Conservation (phyloP, 2,797 vertebrate species). For the Takifugu ocellatus region DNA sequence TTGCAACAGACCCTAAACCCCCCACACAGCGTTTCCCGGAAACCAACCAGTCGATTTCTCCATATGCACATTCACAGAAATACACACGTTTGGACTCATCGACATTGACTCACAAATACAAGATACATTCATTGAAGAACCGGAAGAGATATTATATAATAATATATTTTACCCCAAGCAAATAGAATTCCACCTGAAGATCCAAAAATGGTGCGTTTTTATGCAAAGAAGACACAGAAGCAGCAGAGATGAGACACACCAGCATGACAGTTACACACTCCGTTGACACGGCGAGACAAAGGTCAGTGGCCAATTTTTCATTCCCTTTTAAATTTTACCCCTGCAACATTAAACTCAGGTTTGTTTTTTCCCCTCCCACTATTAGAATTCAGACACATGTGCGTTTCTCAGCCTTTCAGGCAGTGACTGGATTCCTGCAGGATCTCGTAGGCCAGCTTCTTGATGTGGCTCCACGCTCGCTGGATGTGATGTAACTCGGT, state of each 20-base stretch:
- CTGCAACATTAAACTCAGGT: constrained; percentile 12
- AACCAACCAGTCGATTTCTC: not conserved
- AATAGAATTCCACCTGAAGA: not conserved
- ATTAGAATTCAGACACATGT: not conserved
- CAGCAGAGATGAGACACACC: constrained; percentile 6
- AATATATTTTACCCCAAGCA: not conserved
- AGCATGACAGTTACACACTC: constrained; percentile 4
- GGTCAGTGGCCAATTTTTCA: not conserved
- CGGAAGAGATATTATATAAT: not conserved
- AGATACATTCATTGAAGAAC: constrained; percentile 32
- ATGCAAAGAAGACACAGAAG: constrained; percentile 28
- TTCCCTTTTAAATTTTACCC: constrained; percentile 37
- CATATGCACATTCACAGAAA: constrained; percentile 6
- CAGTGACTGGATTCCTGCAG: constrained; percentile 64
- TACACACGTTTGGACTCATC: not conserved
- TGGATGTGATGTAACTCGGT: constrained; percentile 82
- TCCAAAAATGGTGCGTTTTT: not conserved
- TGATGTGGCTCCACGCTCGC: constrained; percentile 87
- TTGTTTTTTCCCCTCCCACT: constrained; percentile 15
- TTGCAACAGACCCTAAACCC: no score
- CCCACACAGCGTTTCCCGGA: not conserved
- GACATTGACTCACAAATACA: constrained; percentile 22
- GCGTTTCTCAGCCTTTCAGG: not conserved
- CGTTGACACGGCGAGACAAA: constrained; percentile 1
- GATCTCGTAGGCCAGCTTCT: constrained; percentile 77